Evolutionary conservation across 2,888 invertebrate species (phyloP).

Genomic region (Drosophila ezoana): DNA sequence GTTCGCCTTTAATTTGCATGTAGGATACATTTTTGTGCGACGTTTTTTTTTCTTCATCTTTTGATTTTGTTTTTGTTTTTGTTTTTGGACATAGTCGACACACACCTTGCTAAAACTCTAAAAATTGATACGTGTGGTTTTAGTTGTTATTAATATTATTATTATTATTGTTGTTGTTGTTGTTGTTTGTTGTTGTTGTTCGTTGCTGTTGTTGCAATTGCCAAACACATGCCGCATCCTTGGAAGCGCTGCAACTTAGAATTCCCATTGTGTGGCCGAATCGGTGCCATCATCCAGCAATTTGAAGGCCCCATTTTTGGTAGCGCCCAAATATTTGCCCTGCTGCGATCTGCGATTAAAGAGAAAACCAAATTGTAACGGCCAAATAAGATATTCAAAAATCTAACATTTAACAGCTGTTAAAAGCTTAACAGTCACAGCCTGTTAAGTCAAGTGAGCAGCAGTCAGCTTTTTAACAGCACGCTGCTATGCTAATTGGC

Average conservation of each 20-base stretch:
- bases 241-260: constrained; percentile 86
- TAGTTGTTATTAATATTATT: constrained; percentile 13
- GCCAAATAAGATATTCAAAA: not conserved
- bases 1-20: constrained; percentile 33
- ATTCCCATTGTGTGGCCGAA: constrained; percentile 96
- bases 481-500: not conserved
- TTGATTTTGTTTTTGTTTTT: constrained; percentile 5
- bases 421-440: not conserved
- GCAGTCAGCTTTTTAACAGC: not conserved
- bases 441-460: not conserved
- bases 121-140: constrained; percentile 51
- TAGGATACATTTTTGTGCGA: constrained; percentile 55
- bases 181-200: constrained; percentile 13
- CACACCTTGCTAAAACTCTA: constrained; percentile 38
- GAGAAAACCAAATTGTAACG: not conserved
- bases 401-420: not conserved
- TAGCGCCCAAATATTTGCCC: constrained; percentile 93
- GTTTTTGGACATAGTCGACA: constrained; percentile 50
- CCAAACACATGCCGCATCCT: constrained; percentile 23
- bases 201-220: constrained; percentile 16
- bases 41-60: constrained; percentile 4
- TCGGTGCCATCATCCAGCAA: constrained; percentile 91
- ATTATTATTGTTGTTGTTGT: not conserved
- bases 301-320: constrained; percentile 96
- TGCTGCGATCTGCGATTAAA: constrained; percentile 83